Evolutionary conservation across 2,888 invertebrate genomes (phyloP), one percentile per base, ranked within the genome.

Genomic region (Diabrotica balteata): DNA sequence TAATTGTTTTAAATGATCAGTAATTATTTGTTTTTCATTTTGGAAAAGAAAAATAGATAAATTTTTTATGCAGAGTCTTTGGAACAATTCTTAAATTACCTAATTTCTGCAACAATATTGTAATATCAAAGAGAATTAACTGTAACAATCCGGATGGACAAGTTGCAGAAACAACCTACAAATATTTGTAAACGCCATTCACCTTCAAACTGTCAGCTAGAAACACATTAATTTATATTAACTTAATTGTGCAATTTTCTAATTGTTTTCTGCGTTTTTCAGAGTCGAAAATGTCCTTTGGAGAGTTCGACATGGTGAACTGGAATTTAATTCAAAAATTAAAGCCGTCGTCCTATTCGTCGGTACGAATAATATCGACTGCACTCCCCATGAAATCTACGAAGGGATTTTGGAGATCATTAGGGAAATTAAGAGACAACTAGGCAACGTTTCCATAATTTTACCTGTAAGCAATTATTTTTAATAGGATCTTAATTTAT

Each of bases 261-360:
- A 51, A 51, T 44, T 59, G 50, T 50, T 51, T 61, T 45, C 46
- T 47, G 50, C 63, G 57, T 7, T 51, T 77, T 77, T 62, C 65
- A 84, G 84, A 73, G 90, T 90, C 0, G 89, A 91, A 79, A 86
- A 92, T 82, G 87, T 91, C 7, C 80, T 92, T 9, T 92, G 91
- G 91, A 81, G 92, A 71, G 85, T 91, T 44, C 81, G 86, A 71
- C 89, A 92, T 82, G 91, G 91, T 52, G 91, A 91, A 81, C 80
- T 91, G 73, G 88, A 90, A 71, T 86, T 90, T 74, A 84, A 86
- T 72, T 88, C 89, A 2, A 90, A 90, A 85, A 87, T 91, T 72
- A 84, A 91, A 88, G 89, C 88, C 32, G 85, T 90, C 44, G 89
- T 91, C 43, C 76, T 91, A 10, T 84, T 88, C 72, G 88, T 89